Conservation (phyloP, 1,140 invertebrate species). For the Apocrypta bakeri region DNA sequence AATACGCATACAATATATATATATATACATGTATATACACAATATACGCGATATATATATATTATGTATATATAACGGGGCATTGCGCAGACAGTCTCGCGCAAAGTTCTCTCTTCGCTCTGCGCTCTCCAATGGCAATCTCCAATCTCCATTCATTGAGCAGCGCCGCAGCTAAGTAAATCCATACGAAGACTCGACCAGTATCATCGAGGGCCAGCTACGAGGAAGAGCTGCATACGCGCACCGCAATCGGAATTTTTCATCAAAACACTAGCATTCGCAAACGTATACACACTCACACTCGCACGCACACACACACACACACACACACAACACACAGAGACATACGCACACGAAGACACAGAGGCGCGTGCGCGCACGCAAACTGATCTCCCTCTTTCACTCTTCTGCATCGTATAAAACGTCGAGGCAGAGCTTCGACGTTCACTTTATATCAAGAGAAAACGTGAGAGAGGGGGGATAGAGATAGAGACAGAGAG, state of each 20-base stretch:
- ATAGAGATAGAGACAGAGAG: neutral
- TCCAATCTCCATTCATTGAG: conserved; percentile 31
- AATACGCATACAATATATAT: neutral
- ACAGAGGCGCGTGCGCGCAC: too few relatives aligned
- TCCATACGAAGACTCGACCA: neutral
- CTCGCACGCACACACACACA: neutral
- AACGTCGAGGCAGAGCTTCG: neutral
- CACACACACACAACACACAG: neutral
- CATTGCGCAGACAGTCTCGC: neutral
- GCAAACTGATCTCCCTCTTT: neutral
- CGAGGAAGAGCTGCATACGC: neutral
- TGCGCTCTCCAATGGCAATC: too few relatives aligned
- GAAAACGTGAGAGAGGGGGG: neutral
- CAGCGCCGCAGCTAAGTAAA: neutral
- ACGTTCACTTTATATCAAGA: neutral
- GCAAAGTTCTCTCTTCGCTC: neutral
- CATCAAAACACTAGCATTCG: neutral
- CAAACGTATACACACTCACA: neutral
- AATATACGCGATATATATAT: too few relatives aligned
- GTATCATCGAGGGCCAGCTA: neutral
- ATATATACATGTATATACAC: too few relatives aligned
- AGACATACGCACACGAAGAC: neutral
- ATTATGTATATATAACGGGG: neutral
- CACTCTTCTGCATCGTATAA: neutral
- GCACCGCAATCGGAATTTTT: neutral